phyloP scores from a whole-genome alignment of 2,797 vertebrate species.

The Steatocranus sp. region DNA sequence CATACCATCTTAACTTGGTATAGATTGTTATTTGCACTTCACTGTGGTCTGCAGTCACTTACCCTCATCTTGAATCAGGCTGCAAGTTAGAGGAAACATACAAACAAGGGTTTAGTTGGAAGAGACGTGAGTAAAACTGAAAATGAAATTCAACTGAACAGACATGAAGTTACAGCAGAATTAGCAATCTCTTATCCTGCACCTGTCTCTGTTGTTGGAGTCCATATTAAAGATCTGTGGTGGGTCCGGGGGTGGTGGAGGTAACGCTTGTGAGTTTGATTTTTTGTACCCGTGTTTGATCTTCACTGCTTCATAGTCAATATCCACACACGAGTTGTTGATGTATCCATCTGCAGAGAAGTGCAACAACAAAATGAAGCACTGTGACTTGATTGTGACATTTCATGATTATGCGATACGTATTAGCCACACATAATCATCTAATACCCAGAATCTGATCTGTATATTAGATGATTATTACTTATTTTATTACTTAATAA shows the following conservation, averaged over 20 bases:
- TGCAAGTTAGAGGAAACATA: constrained; percentile 48
- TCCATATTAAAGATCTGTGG: constrained; percentile 28
- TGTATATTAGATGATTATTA: not conserved
- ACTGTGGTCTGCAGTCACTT: constrained; percentile 21
- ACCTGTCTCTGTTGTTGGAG: constrained; percentile 46
- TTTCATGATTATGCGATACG: not conserved
- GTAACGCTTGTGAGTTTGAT: not conserved
- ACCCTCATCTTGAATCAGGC: constrained; percentile 60
- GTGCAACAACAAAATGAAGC: not conserved
- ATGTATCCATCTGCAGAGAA: constrained; percentile 73
- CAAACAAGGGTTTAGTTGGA: constrained; percentile 6
- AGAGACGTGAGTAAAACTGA: not conserved
- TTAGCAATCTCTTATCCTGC: not conserved
- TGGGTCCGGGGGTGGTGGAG: constrained; percentile 64
- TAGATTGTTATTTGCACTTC: not conserved
- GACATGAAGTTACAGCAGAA: not conserved
- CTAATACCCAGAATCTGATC: not conserved
- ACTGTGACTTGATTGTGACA: not conserved
- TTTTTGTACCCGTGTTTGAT: constrained; percentile 39
- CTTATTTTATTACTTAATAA: not conserved
- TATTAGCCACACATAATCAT: not conserved
- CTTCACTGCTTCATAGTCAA: constrained; percentile 77
- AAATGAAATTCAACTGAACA: not conserved
- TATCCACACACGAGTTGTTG: constrained; percentile 73
- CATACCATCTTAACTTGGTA: not conserved